These are phyloP conservation scores for Morpho achilles DNA, from an alignment of 2,888 invertebrate genomes.

Conservation along the genomic window DNA sequence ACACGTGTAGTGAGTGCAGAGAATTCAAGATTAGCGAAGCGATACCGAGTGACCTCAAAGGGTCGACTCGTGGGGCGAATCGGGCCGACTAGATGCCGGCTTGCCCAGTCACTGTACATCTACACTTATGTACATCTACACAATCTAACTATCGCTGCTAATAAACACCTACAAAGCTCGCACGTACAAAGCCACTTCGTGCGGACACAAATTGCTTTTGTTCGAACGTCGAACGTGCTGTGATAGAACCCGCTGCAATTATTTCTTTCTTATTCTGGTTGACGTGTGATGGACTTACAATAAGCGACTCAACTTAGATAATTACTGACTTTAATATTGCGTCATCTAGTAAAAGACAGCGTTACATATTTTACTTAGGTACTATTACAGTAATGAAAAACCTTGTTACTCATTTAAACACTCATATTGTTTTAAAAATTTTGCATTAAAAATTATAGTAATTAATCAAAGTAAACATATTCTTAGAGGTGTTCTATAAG, in stretches of 20 bases:
- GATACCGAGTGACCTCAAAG: conserved; percentile 59
- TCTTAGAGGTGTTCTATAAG: too few species aligned
- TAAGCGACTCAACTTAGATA: conserved; percentile 37
- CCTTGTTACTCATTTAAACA: too few species aligned
- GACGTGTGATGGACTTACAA: conserved; percentile 60
- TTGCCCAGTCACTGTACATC: conserved; percentile 17
- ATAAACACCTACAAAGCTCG: conserved; percentile 70
- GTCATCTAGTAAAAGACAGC: not conserved
- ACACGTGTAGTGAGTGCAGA: conserved; percentile 48
- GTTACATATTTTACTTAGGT: too few species aligned
- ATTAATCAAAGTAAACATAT: too few species aligned
- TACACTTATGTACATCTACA: conserved; percentile 30
- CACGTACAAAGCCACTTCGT: conserved; percentile 70
- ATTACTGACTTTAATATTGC: conserved; percentile 28
- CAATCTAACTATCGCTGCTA: conserved; percentile 50
- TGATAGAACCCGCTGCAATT: conserved; percentile 52
- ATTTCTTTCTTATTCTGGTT: conserved; percentile 45
- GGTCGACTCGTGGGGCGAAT: conserved; percentile 41
- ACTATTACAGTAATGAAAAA: too few species aligned
- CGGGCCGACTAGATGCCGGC: conserved; percentile 25
- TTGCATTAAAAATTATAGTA: too few species aligned
- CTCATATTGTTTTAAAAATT: too few species aligned
- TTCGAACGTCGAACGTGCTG: conserved; percentile 61
- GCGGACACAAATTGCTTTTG: conserved; percentile 77
- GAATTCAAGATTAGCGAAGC: conserved; percentile 57